A percentile compares a stretch with the other conserved stretches of the same genome.
These are phyloP conservation scores for Noctua comes DNA, from an alignment of 2,888 invertebrate genomes.

Conservation along the genomic window DNA sequence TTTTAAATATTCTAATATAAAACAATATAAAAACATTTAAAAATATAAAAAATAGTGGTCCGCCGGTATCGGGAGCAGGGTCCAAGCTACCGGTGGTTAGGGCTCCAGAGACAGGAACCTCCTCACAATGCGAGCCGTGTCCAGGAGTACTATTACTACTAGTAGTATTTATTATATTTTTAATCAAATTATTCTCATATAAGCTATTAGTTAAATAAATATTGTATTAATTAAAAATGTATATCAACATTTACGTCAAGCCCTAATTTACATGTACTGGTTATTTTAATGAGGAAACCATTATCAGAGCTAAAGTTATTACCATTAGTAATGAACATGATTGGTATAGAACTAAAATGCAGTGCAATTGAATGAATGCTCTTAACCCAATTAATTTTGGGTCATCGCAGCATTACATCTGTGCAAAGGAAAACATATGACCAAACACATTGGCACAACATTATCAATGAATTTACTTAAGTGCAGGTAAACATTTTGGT, in stretches of 20 bases:
- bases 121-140: no score
- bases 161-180: no score
- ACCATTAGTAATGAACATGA: slow-evolving; percentile 3
- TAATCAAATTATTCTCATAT: not conserved
- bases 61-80: no score
- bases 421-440: not conserved
- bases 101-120: no score
- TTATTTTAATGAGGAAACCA: slow-evolving; percentile 16
- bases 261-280: not conserved
- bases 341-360: not conserved
- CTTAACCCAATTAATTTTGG: not conserved
- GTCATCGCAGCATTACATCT: not conserved
- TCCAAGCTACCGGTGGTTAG: no score
- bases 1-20: no score
- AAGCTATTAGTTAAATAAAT: not conserved
- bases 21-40: no score
- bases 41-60: no score
- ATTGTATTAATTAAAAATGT: not conserved
- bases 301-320: not conserved
- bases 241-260: not conserved
- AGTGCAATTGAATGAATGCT: not conserved
- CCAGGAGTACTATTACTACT: no score
- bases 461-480: not conserved
- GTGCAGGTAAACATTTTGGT: slow-evolving; percentile 15
- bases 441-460: not conserved